These are phyloP conservation scores for Poeciliopsis retropinna DNA, from an alignment of 2,113 vertebrate genomes.

Conservation along the genomic window DNA sequence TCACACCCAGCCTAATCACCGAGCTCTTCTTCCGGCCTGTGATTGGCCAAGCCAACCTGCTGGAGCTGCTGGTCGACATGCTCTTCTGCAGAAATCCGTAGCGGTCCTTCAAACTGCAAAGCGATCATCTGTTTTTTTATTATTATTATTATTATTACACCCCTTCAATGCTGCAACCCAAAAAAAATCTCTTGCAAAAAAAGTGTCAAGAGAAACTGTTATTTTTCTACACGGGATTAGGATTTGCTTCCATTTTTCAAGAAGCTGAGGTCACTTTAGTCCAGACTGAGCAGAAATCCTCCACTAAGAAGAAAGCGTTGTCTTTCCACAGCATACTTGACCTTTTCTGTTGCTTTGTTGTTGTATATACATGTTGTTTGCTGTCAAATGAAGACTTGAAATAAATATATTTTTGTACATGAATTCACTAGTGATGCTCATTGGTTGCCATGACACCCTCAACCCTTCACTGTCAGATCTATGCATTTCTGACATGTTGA, in stretches of 20 bases:
- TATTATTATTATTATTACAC: too few species aligned
- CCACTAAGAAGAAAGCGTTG: slow-evolving; percentile 10
- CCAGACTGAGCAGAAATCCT: slow-evolving; percentile 27
- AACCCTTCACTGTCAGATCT: not conserved
- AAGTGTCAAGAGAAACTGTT: not conserved
- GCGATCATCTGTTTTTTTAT: not conserved
- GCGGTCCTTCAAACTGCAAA: slow-evolving; percentile 8
- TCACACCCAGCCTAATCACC: slow-evolving; percentile 83
- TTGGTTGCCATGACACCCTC: not conserved
- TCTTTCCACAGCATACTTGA: slow-evolving; percentile 32
- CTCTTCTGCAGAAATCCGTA: slow-evolving; percentile 76
- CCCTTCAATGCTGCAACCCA: not conserved
- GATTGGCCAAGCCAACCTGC: slow-evolving; percentile 85
- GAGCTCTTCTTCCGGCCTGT: slow-evolving; percentile 92
- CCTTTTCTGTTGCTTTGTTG: slow-evolving; percentile 19
- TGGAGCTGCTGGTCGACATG: slow-evolving; percentile 86
- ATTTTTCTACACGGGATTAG: slow-evolving; percentile 17
- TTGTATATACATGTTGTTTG: slow-evolving; percentile 56
- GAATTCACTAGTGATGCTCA: not conserved
- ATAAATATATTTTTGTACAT: slow-evolving; percentile 81
- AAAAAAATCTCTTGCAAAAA: not conserved
- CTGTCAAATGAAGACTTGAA: slow-evolving; percentile 37
- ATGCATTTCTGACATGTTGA: not conserved
- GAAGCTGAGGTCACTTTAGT: slow-evolving; percentile 48
- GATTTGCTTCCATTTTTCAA: slow-evolving; percentile 27